Base-by-base conservation (phyloP, 2,113 vertebrate species). In the Cygnus buccinator region DNA sequence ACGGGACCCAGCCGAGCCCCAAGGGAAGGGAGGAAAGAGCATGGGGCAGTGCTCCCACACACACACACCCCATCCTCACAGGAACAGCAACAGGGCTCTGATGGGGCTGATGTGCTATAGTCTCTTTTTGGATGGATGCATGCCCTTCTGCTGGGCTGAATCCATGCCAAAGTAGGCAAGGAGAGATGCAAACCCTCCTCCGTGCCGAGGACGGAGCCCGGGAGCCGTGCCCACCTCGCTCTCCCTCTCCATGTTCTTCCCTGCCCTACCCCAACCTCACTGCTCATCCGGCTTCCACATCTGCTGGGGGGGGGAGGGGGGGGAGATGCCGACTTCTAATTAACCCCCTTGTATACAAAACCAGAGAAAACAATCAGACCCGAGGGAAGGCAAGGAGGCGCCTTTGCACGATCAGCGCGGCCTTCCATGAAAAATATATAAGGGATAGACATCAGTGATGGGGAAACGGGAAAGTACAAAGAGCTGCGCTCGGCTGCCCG, bases 21-120 rank as follows among this genome's bases (percentile, higher is more conserved):
- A 44, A 74, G 89, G 90, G 92, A 93, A 78, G 54, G 84, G 59
- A 89, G 88, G 86, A 93, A 94, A 92, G 22, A 84, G 52, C 77
- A 67, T 75, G 91, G 89, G 84, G 80, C 89, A 89, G 75, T 9
- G 0, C 72, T 74, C 0, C 5, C 31, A 3, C 68, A 3, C 68
- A 26, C 13, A 72, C 11, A 12, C 35, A 6, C 37, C 10, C 39
- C 55, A 68, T 83, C 26, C 59, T 33, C 58, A 14, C 31, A 87
- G 66, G 31, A 85, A 20, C 26, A 44, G 70, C 71, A 15, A 39
- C 52, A 67, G 83, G 63, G 74, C 80, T 79, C 37, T 2, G 9
- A 75, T 43, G 54, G 59, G 67, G 20, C 50, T 37, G 39, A 83
- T 55, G 39, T 54, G 74, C 28, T 21, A 21, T 10, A 46, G 46